phyloP scores from a whole-genome alignment of 2,113 vertebrate genomes.

The Megaceryle maxima region DNA sequence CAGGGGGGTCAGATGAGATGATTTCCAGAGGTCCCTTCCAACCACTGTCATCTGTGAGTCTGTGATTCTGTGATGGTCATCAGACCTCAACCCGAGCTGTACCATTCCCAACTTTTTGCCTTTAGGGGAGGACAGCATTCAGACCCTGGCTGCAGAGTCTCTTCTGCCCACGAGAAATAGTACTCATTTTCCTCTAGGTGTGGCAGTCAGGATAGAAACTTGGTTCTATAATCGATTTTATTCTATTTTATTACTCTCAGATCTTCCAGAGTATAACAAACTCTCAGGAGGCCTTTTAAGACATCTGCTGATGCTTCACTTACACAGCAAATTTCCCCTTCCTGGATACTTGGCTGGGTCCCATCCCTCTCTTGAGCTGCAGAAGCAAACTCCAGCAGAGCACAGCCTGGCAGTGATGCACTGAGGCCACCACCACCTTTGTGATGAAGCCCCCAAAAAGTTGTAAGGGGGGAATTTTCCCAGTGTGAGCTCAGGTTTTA shows the following conservation, averaged over 20 bases:
- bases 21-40: too few species aligned
- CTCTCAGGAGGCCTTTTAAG: slow-evolving; percentile 40
- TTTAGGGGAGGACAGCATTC: background rate
- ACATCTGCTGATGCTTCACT: slow-evolving; percentile 38
- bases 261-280: slow-evolving; percentile 23
- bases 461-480: background rate
- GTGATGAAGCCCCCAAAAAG: fast-evolving
- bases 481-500: background rate
- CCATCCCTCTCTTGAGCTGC: background rate
- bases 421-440: background rate
- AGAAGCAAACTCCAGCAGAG: background rate
- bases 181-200: background rate
- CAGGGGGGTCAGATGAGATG: too few species aligned
- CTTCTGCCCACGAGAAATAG: background rate
- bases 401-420: background rate
- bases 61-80: too few species aligned
- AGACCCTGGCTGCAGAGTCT: background rate
- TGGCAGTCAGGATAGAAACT: background rate
- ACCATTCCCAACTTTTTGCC: fast-evolving
- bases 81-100: background rate
- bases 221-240: background rate
- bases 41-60: background rate
- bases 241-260: slow-evolving; percentile 49
- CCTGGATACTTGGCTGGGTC: background rate
- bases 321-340: slow-evolving; percentile 41